Evolutionary conservation across 2,113 vertebrate genomes (phyloP), one percentile per base, ranked within the genome.

Genomic region (Thinocorus orbignyianus): DNA sequence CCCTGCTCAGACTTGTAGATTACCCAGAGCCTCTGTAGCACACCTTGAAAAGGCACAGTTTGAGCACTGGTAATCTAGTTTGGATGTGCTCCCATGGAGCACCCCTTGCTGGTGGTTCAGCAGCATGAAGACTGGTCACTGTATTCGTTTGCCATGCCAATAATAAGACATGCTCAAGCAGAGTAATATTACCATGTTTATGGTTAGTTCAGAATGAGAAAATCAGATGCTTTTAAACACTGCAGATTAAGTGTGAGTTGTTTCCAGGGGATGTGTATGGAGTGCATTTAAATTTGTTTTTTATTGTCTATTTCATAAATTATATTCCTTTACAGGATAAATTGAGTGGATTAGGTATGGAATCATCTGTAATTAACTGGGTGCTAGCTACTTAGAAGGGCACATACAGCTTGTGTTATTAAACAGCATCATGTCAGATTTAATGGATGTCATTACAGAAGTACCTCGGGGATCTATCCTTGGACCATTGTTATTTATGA

Each of bases 291-390:
- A 97, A 96, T 95, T 90, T 95, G 74, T 39, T 95, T 97, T 97
- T 97, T 97, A 96, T 96, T 97, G 94, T 94, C 95, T 97, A 90
- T 97, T 98, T 98, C 84, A 49, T 96, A 96, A 97, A 94, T 81
- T 93, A 83, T 94, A 83, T 92, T 97, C 92, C 89, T 97, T 97
- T 96, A 93, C 93, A 95, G 91, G 92, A 91, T 97, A 98, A 98
- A 97, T 97, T 92, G 96, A 97, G 94, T 92, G 92, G 89, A 95
- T 97, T 97, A 97, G 95, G 94, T 97, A 96, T 95, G 82, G 95
- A 95, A 98, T 98, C 93, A 97, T 95, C 95, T 96, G 97, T 98
- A 98, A 98, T 98, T 98, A 98, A 98, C 95, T 97, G 96, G 95
- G 93, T 92, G 94, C 97, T 96, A 95, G 87, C 94, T 98, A 94